Evolutionary conservation across 2,113 vertebrate genomes (phyloP), one percentile per base, ranked within the genome.

Genomic region (Fregata magnificens): DNA sequence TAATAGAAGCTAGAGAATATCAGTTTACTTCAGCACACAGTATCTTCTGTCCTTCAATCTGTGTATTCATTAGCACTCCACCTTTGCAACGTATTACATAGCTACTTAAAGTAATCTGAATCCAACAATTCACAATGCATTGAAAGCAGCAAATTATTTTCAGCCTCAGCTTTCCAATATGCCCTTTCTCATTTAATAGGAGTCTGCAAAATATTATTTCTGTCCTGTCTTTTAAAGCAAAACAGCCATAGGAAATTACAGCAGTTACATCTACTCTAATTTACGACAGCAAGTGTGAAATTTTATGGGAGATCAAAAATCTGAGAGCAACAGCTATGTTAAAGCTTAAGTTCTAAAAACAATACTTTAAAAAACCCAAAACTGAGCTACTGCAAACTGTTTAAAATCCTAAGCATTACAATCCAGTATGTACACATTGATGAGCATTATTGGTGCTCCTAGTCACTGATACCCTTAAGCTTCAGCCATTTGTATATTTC

Each of bases 21-120:
- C 97, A 56, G 5, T 76, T 98, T 98, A 96, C 98, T 34, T 65
- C 16, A 97, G 80, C 85, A 98, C 98, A 98, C 97, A 97, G 95
- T 73, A 71, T 76, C 96, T 96, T 97, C 98, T 98, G 96, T 98
- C 93, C 85, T 56, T 24, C 55, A 90, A 82, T 96, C 91, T 95
- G 79, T 93, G 95, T 95, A 95, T 89, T 97, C 97, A 95, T 88
- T 93, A 90, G 92, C 42, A 87, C 62, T 95, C 70, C 76, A 92
- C 84, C 88, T 93, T 97, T 97, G 90, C 96, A 97, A 88, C 93
- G 80, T 92, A 95, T 96, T 94, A 96, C 93, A 97, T 50, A 77
- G 91, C 97, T 98, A 84, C 92, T 96, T 83, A 45, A 95, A 63
- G 92, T 96, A 98, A 98, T 86, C 82, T 71, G 97, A 98, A 96